phyloP scores from a whole-genome alignment of 2,888 invertebrate species.

The Orthosia gracilis region DNA sequence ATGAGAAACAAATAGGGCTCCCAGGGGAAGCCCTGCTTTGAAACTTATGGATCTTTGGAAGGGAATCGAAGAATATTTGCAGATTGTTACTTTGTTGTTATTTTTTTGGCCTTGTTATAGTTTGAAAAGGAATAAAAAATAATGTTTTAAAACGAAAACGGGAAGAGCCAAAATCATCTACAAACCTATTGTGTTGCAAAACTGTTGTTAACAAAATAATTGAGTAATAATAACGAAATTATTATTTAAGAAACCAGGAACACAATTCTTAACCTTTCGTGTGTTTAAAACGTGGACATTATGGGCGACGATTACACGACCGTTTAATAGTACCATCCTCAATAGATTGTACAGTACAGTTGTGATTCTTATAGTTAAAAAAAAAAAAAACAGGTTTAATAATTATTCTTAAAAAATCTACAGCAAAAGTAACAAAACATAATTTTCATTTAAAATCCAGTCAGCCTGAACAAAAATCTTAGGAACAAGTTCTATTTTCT shows the following conservation, averaged over 20 bases:
- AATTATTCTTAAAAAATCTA: neutral
- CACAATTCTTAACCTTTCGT: no score
- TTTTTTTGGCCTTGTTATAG: conserved; percentile 14
- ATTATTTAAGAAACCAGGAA: no score
- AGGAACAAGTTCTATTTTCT: conserved; percentile 38
- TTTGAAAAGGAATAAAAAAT: neutral
- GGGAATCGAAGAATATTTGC: conserved; percentile 40
- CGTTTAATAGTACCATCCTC: no score
- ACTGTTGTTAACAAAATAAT: neutral
- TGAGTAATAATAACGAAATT: neutral
- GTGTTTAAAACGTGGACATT: no score
- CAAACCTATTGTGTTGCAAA: neutral
- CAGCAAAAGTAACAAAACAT: conserved; percentile 17
- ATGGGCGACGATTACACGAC: no score
- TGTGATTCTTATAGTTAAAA: no score
- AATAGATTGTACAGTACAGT: no score
- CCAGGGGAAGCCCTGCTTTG: conserved; percentile 31
- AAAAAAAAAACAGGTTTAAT: neutral
- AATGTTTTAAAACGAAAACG: no score
- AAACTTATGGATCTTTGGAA: conserved; percentile 32
- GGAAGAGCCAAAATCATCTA: no score
- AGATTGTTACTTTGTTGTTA: conserved; percentile 20
- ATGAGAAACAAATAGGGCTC: conserved; percentile 69
- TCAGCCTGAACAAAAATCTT: conserved; percentile 33
- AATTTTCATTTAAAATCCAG: conserved; percentile 34